phyloP scores from a whole-genome alignment of 2,113 vertebrate species.

The Rhabdornis inornatus region DNA sequence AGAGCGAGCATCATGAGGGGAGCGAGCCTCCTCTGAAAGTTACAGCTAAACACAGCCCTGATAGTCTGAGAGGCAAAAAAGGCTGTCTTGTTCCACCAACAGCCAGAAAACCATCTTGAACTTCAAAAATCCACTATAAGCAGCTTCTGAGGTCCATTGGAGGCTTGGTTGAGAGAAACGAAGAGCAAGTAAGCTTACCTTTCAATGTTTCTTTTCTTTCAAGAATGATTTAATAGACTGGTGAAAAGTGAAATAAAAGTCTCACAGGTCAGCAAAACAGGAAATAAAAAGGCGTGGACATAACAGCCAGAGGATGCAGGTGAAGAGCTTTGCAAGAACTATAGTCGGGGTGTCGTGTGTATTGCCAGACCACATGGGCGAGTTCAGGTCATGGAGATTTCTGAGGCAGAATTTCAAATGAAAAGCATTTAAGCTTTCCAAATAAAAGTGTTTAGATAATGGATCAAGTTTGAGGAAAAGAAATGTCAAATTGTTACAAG shows the following conservation, averaged over 20 bases:
- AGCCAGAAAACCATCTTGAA: rapidly evolving
- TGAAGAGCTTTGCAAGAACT: neutral
- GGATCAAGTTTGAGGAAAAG: neutral
- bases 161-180: neutral
- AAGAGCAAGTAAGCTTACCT: neutral
- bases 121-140: neutral
- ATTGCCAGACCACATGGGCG: neutral
- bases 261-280: neutral
- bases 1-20: rapidly evolving
- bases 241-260: neutral
- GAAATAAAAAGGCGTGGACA: neutral
- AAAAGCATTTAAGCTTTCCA: neutral
- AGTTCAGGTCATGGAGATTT: neutral
- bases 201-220: neutral
- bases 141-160: neutral
- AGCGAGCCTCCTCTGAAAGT: rapidly evolving
- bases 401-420: neutral
- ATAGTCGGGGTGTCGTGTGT: neutral
- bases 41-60: rapidly evolving
- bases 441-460: neutral
- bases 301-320: neutral
- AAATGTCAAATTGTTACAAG: neutral
- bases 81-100: too few relatives aligned
- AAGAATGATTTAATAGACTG: neutral
- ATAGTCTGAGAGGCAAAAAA: neutral